Evolutionary conservation across 2,888 invertebrate species (phyloP).

Genomic region (Spialia ferax): DNA sequence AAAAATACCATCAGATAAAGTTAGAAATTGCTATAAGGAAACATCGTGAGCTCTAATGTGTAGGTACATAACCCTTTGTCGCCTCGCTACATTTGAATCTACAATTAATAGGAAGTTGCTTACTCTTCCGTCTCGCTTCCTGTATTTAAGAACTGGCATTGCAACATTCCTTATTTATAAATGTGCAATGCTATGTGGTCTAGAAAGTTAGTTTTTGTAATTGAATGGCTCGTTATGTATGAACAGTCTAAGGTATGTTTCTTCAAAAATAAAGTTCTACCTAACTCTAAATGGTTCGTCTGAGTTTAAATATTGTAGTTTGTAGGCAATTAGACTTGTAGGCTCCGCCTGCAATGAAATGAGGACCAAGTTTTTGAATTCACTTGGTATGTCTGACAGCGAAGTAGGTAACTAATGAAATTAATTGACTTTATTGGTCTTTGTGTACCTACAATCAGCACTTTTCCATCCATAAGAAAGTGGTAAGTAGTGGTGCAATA

Average conservation of each 20-base stretch:
- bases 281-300: no score
- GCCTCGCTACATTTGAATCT: constrained; percentile 29
- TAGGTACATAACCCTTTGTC: constrained; percentile 22
- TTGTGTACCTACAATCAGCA: no score
- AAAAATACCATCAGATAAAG: not conserved
- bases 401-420: no score
- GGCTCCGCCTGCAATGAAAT: no score
- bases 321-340: no score
- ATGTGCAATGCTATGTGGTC: constrained; percentile 1
- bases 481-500: not conserved
- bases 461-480: no score
- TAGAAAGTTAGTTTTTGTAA: constrained; percentile 1
- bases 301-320: no score
- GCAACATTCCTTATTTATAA: constrained; percentile 14
- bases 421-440: no score
- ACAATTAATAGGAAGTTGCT: constrained; percentile 28
- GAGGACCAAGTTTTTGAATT: no score
- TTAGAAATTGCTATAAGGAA: constrained; percentile 7
- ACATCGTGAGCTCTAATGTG: constrained; percentile 1
- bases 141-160: constrained; percentile 17
- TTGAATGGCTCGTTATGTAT: not conserved
- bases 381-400: no score
- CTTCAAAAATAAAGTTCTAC: no score
- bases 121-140: constrained; percentile 25
- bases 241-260: no score